Conservation (phyloP, 2,113 vertebrate species). For the Empidonax traillii region DNA sequence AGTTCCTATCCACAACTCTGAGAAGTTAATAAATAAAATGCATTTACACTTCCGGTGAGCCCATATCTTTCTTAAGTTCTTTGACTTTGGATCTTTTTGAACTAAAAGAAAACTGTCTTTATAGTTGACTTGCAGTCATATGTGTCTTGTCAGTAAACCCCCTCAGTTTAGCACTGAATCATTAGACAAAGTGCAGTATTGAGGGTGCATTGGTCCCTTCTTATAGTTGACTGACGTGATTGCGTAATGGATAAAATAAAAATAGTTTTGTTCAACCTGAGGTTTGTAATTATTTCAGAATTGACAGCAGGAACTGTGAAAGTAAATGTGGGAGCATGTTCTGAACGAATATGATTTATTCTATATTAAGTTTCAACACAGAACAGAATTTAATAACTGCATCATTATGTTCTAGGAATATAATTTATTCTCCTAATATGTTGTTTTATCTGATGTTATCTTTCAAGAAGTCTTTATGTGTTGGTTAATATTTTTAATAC, state of each 20-base stretch:
- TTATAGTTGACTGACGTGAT: not conserved
- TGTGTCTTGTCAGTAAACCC: not conserved
- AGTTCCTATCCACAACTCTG: not conserved
- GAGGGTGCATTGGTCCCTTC: not conserved
- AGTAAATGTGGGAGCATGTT: not conserved
- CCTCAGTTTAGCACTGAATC: not conserved
- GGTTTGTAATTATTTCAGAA: conserved; percentile 24
- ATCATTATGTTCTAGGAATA: not conserved
- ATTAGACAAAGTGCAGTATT: not conserved
- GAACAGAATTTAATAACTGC: not conserved
- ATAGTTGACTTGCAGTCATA: not conserved
- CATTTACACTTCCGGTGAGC: not conserved
- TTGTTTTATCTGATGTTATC: not conserved
- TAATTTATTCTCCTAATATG: not conserved
- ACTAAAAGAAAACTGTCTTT: not conserved
- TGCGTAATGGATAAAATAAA: not conserved
- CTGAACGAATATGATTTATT: not conserved
- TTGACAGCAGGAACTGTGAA: conserved; percentile 17
- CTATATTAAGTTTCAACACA: not conserved
- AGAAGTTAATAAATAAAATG: not conserved
- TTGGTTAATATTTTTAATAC: not conserved
- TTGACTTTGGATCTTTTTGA: not conserved
- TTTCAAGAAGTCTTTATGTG: not conserved
- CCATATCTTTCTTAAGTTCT: not conserved
- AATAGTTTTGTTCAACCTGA: not conserved